A percentile compares a stretch with the other conserved stretches of the same genome.
Evolutionary conservation across 2,888 invertebrate genomes (phyloP).

Genomic region (Lydus trimaculatus): DNA sequence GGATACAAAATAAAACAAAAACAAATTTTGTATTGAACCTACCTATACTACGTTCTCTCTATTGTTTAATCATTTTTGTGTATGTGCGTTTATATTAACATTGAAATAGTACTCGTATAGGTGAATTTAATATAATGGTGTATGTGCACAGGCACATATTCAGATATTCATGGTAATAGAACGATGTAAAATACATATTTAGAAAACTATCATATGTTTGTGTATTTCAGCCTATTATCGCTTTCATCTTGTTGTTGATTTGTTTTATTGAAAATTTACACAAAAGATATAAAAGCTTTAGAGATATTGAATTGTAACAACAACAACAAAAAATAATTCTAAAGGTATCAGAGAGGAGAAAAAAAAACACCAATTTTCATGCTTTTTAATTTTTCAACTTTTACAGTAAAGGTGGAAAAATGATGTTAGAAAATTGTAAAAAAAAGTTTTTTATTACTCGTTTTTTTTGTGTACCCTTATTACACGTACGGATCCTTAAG

Average conservation of each 20-base stretch:
- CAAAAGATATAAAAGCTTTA: background rate
- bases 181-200: background rate
- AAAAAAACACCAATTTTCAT: background rate
- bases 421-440: background rate
- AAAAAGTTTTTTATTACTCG: background rate
- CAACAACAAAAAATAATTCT: background rate
- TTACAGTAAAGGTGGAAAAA: background rate
- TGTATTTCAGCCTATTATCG: background rate
- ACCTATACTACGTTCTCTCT: background rate
- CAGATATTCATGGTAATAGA: background rate
- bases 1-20: background rate
- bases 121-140: background rate
- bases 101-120: background rate
- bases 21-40: constrained; percentile 1
- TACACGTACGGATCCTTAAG: background rate
- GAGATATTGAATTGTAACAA: background rate
- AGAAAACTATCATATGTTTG: background rate
- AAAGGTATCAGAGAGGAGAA: background rate
- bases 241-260: constrained; percentile 5
- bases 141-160: background rate
- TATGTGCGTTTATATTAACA: background rate
- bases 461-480: background rate
- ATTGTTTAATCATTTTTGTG: background rate
- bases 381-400: background rate
- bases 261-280: background rate